These are phyloP conservation scores for Heteromurus nitidus DNA, from an alignment of 2,888 invertebrate species.

Conservation along the genomic window DNA sequence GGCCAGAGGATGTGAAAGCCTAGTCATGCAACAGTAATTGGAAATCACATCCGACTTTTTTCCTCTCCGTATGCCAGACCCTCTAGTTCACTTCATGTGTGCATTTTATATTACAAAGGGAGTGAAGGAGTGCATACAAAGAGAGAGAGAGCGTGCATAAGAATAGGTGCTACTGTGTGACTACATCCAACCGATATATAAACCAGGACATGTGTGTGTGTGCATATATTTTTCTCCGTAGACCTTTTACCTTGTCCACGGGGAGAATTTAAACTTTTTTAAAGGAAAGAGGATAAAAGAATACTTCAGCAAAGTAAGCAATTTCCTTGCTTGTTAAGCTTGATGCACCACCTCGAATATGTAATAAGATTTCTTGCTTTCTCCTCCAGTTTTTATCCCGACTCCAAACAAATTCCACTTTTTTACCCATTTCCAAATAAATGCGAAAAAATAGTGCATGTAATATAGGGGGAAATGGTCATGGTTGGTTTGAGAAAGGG, in stretches of 20 bases:
- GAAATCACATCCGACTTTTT: slow-evolving; percentile 41
- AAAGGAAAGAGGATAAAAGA: slow-evolving; percentile 34
- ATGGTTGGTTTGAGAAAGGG: slow-evolving; percentile 21
- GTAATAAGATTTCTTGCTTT: slow-evolving; percentile 33
- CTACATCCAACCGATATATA: not conserved
- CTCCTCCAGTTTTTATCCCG: slow-evolving; percentile 15
- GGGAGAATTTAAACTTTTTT: slow-evolving; percentile 49
- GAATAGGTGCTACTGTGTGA: not conserved
- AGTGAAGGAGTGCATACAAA: not conserved
- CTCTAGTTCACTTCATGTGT: slow-evolving; percentile 14
- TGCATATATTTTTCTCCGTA: slow-evolving; percentile 37
- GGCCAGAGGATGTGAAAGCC: slow-evolving; percentile 31
- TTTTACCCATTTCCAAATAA: slow-evolving; percentile 21
- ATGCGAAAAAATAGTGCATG: slow-evolving; percentile 35
- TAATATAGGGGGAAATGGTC: slow-evolving; percentile 16
- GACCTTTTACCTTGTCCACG: slow-evolving; percentile 49
- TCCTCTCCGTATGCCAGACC: not conserved
- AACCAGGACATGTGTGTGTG: not conserved
- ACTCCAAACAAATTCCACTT: slow-evolving; percentile 26
- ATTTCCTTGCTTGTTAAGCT: slow-evolving; percentile 54
- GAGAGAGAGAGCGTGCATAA: not conserved
- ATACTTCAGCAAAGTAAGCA: slow-evolving; percentile 43
- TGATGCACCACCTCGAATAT: slow-evolving; percentile 51
- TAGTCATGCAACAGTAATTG: slow-evolving; percentile 45
- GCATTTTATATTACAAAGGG: not conserved